Evolutionary conservation across 2,797 vertebrate genomes (phyloP).

Genomic region (Bradypodion pumilum): DNA sequence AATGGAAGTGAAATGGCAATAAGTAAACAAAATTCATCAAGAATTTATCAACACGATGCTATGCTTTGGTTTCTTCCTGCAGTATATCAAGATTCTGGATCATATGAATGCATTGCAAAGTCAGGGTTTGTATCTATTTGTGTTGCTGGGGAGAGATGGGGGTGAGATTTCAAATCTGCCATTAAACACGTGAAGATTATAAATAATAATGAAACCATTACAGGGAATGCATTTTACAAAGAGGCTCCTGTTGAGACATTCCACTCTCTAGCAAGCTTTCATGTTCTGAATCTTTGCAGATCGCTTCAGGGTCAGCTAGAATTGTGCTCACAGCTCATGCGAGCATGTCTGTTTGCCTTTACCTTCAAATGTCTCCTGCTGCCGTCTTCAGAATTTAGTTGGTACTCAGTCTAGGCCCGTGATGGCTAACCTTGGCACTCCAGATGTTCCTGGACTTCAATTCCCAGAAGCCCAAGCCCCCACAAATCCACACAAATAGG

Average conservation of each 20-base stretch:
- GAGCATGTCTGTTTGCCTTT: no score
- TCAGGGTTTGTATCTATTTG: constrained; percentile 22
- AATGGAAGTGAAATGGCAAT: constrained; percentile 22
- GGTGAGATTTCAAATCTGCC: background rate
- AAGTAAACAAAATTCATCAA: constrained; percentile 13
- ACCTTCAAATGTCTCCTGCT: no score
- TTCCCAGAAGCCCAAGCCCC: no score
- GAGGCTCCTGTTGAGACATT: background rate
- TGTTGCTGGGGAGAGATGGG: background rate
- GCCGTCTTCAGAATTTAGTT: no score
- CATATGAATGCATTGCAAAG: constrained; percentile 37
- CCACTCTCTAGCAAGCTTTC: no score
- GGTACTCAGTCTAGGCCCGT: no score
- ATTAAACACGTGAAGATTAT: background rate
- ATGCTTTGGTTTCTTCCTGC: constrained; percentile 44
- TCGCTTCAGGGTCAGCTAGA: no score
- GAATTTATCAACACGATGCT: constrained; percentile 6
- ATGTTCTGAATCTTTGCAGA: no score
- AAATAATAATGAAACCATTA: background rate
- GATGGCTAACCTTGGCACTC: no score
- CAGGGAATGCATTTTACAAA: background rate
- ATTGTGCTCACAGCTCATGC: no score
- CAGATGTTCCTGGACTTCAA: no score
- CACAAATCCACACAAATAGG: no score
- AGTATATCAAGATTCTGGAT: constrained; percentile 32